phyloP scores from a whole-genome alignment of 2,797 vertebrate genomes.

The Betta splendens region DNA sequence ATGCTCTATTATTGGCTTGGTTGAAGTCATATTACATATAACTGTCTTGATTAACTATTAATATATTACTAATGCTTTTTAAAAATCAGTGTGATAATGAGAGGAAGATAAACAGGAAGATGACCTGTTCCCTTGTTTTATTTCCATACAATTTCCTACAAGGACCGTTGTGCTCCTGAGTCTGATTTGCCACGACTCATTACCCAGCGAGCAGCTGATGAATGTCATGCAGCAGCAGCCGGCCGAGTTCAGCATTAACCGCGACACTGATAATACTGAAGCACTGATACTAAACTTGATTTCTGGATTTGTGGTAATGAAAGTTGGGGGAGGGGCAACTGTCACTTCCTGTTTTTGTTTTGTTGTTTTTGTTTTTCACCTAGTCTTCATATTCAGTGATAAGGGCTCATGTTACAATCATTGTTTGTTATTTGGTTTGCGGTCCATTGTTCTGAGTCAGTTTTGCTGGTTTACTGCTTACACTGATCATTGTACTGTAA shows the following conservation, averaged over 20 bases:
- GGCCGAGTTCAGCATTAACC: conserved; percentile 20
- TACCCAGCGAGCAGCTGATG: conserved; percentile 13
- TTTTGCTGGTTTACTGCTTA: too few species aligned
- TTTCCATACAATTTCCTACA: conserved; percentile 9
- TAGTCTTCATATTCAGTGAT: too few species aligned
- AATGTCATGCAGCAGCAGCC: conserved; percentile 1
- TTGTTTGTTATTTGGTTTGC: too few species aligned
- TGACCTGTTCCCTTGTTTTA: conserved; percentile 4
- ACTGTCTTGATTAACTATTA: too few species aligned
- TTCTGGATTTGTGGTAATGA: neutral
- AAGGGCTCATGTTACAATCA: too few species aligned
- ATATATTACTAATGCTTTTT: too few species aligned
- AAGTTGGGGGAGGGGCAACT: too few species aligned
- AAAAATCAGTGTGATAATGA: neutral
- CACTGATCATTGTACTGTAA: too few species aligned
- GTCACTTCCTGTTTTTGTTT: too few species aligned
- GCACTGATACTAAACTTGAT: neutral
- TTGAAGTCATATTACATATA: neutral
- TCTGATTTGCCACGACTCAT: conserved; percentile 19
- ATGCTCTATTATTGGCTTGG: neutral
- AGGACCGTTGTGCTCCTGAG: conserved; percentile 1
- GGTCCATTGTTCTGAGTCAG: too few species aligned
- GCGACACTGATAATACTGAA: neutral
- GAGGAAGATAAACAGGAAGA: neutral
- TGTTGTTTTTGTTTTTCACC: too few species aligned